phyloP scores from a whole-genome alignment of 2,113 vertebrate genomes.

The Eubucco bourcierii region DNA sequence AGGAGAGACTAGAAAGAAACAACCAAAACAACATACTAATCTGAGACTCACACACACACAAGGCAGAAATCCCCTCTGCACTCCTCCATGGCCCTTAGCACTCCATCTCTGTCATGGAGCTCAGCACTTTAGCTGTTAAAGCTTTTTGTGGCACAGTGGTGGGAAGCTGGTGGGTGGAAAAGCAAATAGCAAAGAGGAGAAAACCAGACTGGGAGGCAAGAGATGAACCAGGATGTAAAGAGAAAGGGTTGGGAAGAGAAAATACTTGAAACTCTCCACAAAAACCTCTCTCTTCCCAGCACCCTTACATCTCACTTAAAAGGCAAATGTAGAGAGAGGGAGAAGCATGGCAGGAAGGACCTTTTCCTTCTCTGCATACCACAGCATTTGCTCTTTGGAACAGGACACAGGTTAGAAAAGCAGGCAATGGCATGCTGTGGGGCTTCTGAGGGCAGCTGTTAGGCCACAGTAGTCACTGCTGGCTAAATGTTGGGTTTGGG shows the following conservation, averaged over 20 bases:
- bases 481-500: background rate
- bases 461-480: background rate
- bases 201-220: conserved; percentile 38
- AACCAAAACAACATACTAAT: background rate
- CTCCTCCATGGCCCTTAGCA: background rate
- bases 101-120: conserved; percentile 9
- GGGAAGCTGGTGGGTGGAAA: conserved; percentile 71
- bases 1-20: background rate
- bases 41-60: background rate
- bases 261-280: background rate
- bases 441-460: background rate
- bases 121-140: conserved; percentile 33
- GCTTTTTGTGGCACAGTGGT: conserved; percentile 67
- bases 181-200: conserved; percentile 34
- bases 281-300: background rate
- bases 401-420: background rate
- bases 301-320: background rate
- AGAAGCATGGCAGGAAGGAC: background rate
- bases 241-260: background rate
- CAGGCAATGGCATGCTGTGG: background rate
- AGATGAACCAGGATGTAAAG: conserved; percentile 35
- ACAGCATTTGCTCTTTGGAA: background rate
- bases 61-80: conserved; percentile 26
- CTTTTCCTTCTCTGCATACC: background rate
- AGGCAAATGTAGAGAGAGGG: background rate